phyloP scores from a whole-genome alignment of 2,888 invertebrate genomes.

The Lithophane ornitopus region DNA sequence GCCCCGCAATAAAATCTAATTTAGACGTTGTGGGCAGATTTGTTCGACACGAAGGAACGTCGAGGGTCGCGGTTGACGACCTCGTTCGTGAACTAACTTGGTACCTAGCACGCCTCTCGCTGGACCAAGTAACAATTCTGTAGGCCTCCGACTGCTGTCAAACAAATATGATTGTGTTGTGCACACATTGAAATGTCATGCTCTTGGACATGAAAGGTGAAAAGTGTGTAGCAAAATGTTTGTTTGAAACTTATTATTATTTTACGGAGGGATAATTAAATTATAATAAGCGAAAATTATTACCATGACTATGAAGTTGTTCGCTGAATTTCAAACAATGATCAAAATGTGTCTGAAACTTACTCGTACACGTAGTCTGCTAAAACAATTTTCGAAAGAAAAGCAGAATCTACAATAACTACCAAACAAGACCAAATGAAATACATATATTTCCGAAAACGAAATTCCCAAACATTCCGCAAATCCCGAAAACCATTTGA shows the following conservation, averaged over 20 bases:
- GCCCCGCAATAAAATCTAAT: constrained; percentile 90
- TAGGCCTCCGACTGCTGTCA: constrained; percentile 13
- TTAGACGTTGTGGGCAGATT: constrained; percentile 89
- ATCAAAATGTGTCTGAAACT: not conserved
- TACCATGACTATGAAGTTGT: not conserved
- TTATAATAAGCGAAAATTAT: not conserved
- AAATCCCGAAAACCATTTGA: not conserved
- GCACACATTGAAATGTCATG: constrained; percentile 22
- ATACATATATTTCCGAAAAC: not conserved
- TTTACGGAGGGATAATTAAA: not conserved
- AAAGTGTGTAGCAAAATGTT: constrained; percentile 3
- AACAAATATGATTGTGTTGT: constrained; percentile 22
- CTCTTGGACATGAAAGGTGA: constrained; percentile 7
- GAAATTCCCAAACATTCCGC: not conserved
- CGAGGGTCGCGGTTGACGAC: constrained; percentile 87
- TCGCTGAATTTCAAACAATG: not conserved
- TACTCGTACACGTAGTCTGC: too few species aligned
- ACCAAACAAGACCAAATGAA: not conserved
- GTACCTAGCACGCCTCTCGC: constrained; percentile 58
- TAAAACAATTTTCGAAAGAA: not conserved
- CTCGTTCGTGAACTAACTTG: constrained; percentile 70
- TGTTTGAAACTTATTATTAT: not conserved
- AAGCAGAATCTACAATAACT: not conserved
- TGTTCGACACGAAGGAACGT: constrained; percentile 83
- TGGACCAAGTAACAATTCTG: constrained; percentile 50